Evolutionary conservation across 2,888 invertebrate species (phyloP), one percentile per base, ranked within the genome.

Genomic region (Drosophila colorata): DNA sequence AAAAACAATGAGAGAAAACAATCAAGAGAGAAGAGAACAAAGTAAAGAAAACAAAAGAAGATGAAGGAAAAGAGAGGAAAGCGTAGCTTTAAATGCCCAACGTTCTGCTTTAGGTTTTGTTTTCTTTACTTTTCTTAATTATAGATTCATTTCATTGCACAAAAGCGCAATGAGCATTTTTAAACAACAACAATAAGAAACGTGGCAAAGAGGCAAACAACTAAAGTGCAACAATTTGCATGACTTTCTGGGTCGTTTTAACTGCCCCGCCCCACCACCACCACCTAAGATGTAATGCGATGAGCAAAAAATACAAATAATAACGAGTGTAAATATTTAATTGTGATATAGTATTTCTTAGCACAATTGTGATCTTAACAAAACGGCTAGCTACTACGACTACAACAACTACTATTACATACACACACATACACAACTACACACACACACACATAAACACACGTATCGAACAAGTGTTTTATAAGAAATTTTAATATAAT

Each of bases 291-390:
- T 69, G 57, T 63, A 63, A 73, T 66, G 74, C 68, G 72, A 63
- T 49, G 60, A 70, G 81, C 77, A 64, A 58, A 59, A 52, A 68
- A 61, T 63, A 64, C 63, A 69, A 77, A 85, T 70, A 85, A 85
- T 77, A 87, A 81, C 58, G 52, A 82, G 57, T 85, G 85, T 85
- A 85, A 82, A 85, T 85, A 85, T 55, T 84, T 87, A 86, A 86
- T 88, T 85, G 85, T 85, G 85, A 85, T 85, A 85, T 88, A 88
- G 88, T 85, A 88, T 86, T 86, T 85, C 78, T 88, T 88, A 85
- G 86, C 85, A 85, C 85, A 85, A 88, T 85, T 85, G 85, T 85
- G 85, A 85, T 85, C 86, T 75, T 76, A 87, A 78, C 68, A 83
- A 83, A 80, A 86, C 80, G 86, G 81, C 81, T 81, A 83, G 86